Percentiles rank a stretch among this genome's conserved stretches.
These are phyloP conservation scores for Ormyrus nitidulus DNA, from an alignment of 2,888 invertebrate genomes.

Conservation along the genomic window DNA sequence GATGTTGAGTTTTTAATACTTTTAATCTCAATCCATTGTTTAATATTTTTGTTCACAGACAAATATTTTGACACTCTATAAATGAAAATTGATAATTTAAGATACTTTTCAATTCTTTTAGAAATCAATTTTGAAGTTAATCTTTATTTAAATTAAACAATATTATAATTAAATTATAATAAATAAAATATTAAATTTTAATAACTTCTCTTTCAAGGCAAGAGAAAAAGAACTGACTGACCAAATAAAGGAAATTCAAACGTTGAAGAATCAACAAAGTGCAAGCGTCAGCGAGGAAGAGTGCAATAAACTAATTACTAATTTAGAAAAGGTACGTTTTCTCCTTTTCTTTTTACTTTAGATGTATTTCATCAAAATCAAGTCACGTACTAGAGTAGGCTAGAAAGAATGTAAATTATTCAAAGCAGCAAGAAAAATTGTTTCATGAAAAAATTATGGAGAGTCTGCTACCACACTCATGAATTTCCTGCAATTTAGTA, in stretches of 20 bases:
- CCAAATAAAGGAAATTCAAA: conserved; percentile 77
- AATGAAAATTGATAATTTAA: conserved; percentile 12
- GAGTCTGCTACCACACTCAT: too few relatives aligned
- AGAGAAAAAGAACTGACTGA: conserved; percentile 79
- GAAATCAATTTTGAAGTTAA: neutral
- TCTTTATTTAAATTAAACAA: neutral
- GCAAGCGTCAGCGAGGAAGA: conserved; percentile 67
- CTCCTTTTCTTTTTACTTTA: too few relatives aligned
- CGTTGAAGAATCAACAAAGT: conserved; percentile 71
- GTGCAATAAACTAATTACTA: conserved; percentile 67
- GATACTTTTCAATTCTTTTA: neutral
- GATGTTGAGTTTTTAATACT: too few relatives aligned
- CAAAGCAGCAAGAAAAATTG: too few relatives aligned
- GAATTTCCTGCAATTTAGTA: neutral
- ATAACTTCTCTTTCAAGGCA: conserved; percentile 74
- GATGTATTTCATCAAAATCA: neutral
- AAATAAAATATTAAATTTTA: conserved; percentile 15
- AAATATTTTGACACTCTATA: too few relatives aligned
- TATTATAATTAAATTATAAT: neutral
- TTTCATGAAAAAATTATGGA: too few relatives aligned
- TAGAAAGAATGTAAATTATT: neutral
- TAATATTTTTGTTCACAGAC: too few relatives aligned
- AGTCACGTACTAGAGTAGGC: neutral
- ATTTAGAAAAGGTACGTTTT: conserved; percentile 73
- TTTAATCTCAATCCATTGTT: too few relatives aligned